phyloP scores from a whole-genome alignment of 1,140 invertebrate genomes.

The Ditylenchus dipsaci region DNA sequence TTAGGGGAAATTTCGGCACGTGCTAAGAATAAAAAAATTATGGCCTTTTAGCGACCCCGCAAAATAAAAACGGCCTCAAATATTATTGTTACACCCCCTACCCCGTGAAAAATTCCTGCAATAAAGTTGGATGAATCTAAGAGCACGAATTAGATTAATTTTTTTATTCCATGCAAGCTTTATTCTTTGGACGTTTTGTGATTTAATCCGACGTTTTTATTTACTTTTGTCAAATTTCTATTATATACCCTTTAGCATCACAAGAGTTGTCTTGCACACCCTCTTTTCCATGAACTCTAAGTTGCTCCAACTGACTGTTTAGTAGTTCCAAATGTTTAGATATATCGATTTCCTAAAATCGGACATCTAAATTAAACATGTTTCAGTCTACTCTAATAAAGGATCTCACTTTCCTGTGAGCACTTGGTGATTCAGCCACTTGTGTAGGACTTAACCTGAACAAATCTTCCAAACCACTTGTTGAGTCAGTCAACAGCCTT shows the following conservation, averaged over 20 bases:
- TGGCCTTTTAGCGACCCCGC: too few relatives aligned
- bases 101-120: too few relatives aligned
- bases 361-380: background rate
- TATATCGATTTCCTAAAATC: conserved; percentile 15
- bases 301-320: conserved; percentile 14
- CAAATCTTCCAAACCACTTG: conserved; percentile 5
- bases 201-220: too few relatives aligned
- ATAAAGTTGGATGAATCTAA: too few relatives aligned
- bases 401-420: background rate
- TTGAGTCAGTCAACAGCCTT: conserved; percentile 16
- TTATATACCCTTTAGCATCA: conserved; percentile 8
- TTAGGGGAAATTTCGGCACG: too few relatives aligned
- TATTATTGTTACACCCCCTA: too few relatives aligned
- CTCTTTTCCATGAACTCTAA: conserved; percentile 7
- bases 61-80: too few relatives aligned
- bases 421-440: conserved; percentile 5
- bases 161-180: too few relatives aligned
- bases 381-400: background rate
- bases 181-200: too few relatives aligned
- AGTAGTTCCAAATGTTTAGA: conserved; percentile 1
- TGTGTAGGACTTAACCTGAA: conserved; percentile 9
- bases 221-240: background rate
- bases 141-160: too few relatives aligned
- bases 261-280: conserved; percentile 12
- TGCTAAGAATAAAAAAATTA: too few relatives aligned